phyloP scores from a whole-genome alignment of 2,888 invertebrate genomes.

The Salticus scenicus region DNA sequence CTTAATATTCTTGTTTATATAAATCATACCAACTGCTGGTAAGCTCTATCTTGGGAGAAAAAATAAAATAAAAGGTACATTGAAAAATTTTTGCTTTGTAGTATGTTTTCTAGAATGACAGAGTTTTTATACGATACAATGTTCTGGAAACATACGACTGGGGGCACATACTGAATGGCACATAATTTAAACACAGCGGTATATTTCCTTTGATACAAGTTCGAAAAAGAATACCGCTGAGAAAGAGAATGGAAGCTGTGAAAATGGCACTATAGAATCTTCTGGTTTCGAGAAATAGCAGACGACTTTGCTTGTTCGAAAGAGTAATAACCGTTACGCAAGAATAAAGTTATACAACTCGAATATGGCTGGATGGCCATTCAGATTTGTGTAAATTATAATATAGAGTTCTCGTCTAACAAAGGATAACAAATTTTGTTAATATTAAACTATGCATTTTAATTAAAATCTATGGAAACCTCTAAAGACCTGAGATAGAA shows the following conservation, averaged over 20 bases:
- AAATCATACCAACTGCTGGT: conserved; percentile 8
- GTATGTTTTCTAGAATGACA: not conserved
- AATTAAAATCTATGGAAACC: too few species aligned
- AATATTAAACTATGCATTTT: too few species aligned
- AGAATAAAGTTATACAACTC: not conserved
- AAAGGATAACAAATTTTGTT: too few species aligned
- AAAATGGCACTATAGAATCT: too few species aligned
- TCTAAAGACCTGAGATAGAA: too few species aligned
- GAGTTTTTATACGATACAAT: conserved; percentile 6
- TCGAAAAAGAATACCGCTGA: conserved; percentile 1
- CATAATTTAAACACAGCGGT: not conserved
- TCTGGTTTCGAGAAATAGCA: too few species aligned
- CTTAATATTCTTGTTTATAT: not conserved
- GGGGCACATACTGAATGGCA: not conserved
- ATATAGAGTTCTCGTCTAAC: too few species aligned
- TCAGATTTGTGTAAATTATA: too few species aligned
- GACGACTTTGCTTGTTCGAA: not conserved
- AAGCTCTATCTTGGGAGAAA: too few species aligned
- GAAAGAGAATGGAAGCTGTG: not conserved
- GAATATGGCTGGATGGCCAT: too few species aligned
- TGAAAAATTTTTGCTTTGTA: too few species aligned
- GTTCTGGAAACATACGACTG: not conserved
- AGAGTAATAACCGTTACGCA: not conserved
- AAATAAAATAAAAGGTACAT: too few species aligned
- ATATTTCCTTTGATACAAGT: not conserved